phyloP scores from a whole-genome alignment of 2,113 vertebrate genomes.

The Sprattus sprattus region DNA sequence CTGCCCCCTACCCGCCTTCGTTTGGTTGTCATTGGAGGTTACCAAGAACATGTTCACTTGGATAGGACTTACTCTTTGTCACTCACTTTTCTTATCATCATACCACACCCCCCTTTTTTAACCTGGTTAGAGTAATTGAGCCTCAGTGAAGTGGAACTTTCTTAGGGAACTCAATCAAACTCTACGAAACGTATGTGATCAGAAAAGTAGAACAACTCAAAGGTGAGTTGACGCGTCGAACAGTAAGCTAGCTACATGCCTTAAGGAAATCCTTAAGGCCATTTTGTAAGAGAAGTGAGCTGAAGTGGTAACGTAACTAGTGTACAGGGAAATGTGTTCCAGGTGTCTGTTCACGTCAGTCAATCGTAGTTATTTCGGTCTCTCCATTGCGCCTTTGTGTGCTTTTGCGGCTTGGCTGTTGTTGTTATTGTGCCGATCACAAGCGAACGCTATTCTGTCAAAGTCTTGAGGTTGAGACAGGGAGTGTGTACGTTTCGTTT shows the following conservation, averaged over 20 bases:
- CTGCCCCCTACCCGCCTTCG: constrained; percentile 47
- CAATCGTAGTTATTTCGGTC: background rate
- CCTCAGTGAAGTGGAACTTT: constrained; percentile 22
- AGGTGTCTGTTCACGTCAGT: background rate
- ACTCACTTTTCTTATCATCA: constrained; percentile 26
- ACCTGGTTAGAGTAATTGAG: constrained; percentile 59
- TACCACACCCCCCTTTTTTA: constrained; percentile 54
- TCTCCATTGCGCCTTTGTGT: background rate
- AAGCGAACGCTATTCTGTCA: background rate
- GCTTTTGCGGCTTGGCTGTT: background rate
- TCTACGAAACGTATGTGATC: background rate
- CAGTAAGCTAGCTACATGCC: background rate
- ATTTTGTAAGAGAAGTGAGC: background rate
- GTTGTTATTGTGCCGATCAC: background rate
- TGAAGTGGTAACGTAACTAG: background rate
- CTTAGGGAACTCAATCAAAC: constrained; percentile 13
- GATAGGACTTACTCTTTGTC: constrained; percentile 51
- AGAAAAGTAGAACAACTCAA: background rate
- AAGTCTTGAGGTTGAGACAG: background rate
- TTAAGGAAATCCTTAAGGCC: background rate
- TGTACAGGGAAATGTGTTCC: background rate
- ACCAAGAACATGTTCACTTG: background rate
- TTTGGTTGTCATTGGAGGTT: constrained; percentile 46
- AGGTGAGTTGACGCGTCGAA: constrained; percentile 60
- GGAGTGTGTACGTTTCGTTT: background rate